Percentiles rank a stretch among this genome's conserved stretches.
These are phyloP conservation scores for Semaprochilodus insignis DNA, from an alignment of 2,797 vertebrate genomes.

Conservation along the genomic window DNA sequence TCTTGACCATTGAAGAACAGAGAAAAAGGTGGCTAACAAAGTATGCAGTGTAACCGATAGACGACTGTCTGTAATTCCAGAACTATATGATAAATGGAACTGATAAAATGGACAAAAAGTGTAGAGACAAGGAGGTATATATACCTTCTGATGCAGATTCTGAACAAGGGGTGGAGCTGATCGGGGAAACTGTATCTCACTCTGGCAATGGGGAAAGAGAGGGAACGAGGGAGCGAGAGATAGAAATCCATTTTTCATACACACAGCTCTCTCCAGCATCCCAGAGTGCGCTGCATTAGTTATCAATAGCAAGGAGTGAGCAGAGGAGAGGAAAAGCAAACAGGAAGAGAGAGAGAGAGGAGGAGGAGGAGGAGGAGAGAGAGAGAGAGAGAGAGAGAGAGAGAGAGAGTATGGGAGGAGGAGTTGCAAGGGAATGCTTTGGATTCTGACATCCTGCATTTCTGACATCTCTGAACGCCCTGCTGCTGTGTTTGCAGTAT, in stretches of 20 bases:
- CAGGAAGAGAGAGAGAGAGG: slow-evolving; percentile 40
- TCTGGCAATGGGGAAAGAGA: slow-evolving; percentile 61
- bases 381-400: neutral
- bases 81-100: too few relatives aligned
- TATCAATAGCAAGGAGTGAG: slow-evolving; percentile 67
- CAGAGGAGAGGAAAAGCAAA: slow-evolving; percentile 59
- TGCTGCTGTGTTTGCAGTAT: slow-evolving; percentile 4
- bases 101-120: neutral
- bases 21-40: too few relatives aligned
- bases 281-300: slow-evolving; percentile 66
- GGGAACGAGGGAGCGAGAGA: slow-evolving; percentile 38
- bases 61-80: too few relatives aligned
- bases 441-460: slow-evolving; percentile 30
- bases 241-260: slow-evolving; percentile 78
- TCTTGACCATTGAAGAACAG: too few relatives aligned
- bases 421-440: neutral
- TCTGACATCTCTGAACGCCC: slow-evolving; percentile 23
- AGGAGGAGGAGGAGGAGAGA: slow-evolving; percentile 33
- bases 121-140: neutral
- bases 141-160: slow-evolving; percentile 67
- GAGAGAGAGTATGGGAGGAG: slow-evolving; percentile 20
- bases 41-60: too few relatives aligned
- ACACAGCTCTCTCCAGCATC: slow-evolving; percentile 60
- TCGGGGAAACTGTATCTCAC: slow-evolving; percentile 66
- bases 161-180: slow-evolving; percentile 70